Evolutionary conservation across 2,888 invertebrate species (phyloP).

Genomic region (Deilephila elpenor): DNA sequence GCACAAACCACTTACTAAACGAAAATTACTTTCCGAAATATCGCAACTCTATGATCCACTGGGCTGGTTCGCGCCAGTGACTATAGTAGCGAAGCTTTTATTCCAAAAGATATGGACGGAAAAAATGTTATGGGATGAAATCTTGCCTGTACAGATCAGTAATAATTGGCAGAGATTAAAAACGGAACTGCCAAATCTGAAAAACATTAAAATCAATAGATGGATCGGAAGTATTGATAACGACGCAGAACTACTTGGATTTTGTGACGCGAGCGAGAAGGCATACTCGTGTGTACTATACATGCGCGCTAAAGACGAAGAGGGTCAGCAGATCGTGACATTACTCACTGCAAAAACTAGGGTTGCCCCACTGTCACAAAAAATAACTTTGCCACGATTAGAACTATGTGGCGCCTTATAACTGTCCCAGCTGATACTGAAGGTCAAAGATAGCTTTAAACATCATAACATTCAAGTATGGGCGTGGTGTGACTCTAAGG

Average conservation of each 20-base stretch:
- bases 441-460: slow-evolving; percentile 31
- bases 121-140: slow-evolving; percentile 27
- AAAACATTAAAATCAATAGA: slow-evolving; percentile 31
- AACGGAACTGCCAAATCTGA: not conserved
- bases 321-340: slow-evolving; percentile 28
- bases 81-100: slow-evolving; percentile 28
- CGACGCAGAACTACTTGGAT: slow-evolving; percentile 37
- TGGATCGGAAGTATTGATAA: slow-evolving; percentile 30
- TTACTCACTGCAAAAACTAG: slow-evolving; percentile 28
- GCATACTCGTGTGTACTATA: slow-evolving; percentile 42
- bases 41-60: slow-evolving; percentile 2
- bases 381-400: slow-evolving; percentile 37
- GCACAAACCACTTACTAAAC: slow-evolving; percentile 32
- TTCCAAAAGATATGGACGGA: slow-evolving; percentile 26
- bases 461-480: slow-evolving; percentile 34
- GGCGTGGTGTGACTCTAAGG: slow-evolving; percentile 37
- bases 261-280: slow-evolving; percentile 37
- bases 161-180: not conserved
- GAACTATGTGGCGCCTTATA: slow-evolving; percentile 42
- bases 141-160: slow-evolving; percentile 17
- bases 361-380: slow-evolving; percentile 35
- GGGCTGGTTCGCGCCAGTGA: slow-evolving; percentile 28
- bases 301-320: slow-evolving; percentile 29
- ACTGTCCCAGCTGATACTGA: slow-evolving; percentile 34
- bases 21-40: slow-evolving; percentile 8